phyloP scores from a whole-genome alignment of 64 coral and sea anemone species.

The Dendrophyllia cribrosa region DNA sequence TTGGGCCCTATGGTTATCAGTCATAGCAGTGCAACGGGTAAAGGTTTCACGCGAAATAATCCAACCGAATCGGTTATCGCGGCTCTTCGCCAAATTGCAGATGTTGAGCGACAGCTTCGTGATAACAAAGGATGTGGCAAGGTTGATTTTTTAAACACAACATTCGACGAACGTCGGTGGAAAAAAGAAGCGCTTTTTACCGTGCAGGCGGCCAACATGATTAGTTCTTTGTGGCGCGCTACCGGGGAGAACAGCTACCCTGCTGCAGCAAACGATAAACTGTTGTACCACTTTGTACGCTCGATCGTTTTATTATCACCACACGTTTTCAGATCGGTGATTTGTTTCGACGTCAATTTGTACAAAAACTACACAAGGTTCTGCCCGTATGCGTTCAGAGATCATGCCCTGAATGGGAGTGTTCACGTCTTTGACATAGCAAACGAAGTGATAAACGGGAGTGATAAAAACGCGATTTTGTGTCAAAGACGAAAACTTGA shows the following conservation, averaged over 20 bases:
- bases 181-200: slow-evolving; percentile 77
- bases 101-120: slow-evolving; percentile 34
- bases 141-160: slow-evolving; percentile 73
- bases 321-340: slow-evolving; percentile 77
- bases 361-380: slow-evolving; percentile 84
- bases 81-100: slow-evolving; percentile 27
- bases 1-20: background rate
- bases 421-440: slow-evolving; percentile 66
- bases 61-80: background rate
- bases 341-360: slow-evolving; percentile 89
- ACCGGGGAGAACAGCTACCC: slow-evolving; percentile 35
- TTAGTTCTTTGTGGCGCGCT: slow-evolving; percentile 89
- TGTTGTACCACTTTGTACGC: slow-evolving; percentile 73
- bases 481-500: slow-evolving; percentile 39
- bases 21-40: background rate
- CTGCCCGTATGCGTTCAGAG: slow-evolving; percentile 89
- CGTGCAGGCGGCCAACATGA: slow-evolving; percentile 78
- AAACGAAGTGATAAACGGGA: slow-evolving; percentile 42
- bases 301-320: slow-evolving; percentile 81
- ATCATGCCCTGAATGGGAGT: slow-evolving; percentile 17
- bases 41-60: background rate
- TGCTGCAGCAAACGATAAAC: slow-evolving; percentile 53
- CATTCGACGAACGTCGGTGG: slow-evolving; percentile 82
- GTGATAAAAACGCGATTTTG: slow-evolving; percentile 72
- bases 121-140: slow-evolving; percentile 47